Evolutionary conservation across 1,140 invertebrate species (phyloP).

Genomic region (Eumeta japonica): DNA sequence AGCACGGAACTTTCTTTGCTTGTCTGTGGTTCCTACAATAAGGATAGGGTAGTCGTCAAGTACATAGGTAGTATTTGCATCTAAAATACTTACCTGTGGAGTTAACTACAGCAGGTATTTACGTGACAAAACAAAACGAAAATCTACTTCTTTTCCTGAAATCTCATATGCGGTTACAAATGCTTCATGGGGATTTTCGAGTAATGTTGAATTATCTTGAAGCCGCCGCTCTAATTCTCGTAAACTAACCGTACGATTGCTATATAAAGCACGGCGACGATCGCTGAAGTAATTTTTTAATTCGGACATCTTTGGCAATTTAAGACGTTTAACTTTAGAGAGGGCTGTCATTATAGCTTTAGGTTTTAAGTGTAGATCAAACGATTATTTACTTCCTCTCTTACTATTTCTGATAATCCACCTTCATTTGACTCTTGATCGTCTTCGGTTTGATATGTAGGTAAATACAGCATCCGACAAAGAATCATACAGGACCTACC

Average conservation of each 20-base stretch:
- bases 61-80: slow-evolving; percentile 19
- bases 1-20: slow-evolving; percentile 12
- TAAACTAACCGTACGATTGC: slow-evolving; percentile 7
- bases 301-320: slow-evolving; percentile 10
- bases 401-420: slow-evolving; percentile 7
- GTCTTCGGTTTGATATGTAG: background rate
- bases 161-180: slow-evolving; percentile 12
- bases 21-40: slow-evolving; percentile 17
- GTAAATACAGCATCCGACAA: slow-evolving; percentile 2
- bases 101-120: slow-evolving; percentile 11
- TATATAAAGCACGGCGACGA: slow-evolving; percentile 5
- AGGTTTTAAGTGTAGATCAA: slow-evolving; percentile 6
- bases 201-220: slow-evolving; percentile 7
- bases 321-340: slow-evolving; percentile 5
- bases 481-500: slow-evolving; percentile 4
- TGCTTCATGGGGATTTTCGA: slow-evolving; percentile 8
- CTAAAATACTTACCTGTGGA: slow-evolving; percentile 6
- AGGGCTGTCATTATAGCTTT: slow-evolving; percentile 9
- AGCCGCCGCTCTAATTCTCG: slow-evolving; percentile 11
- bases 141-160: slow-evolving; percentile 5
- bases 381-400: slow-evolving; percentile 10
- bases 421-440: slow-evolving; percentile 1
- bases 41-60: slow-evolving; percentile 16
- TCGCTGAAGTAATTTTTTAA: slow-evolving; percentile 12
- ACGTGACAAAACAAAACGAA: slow-evolving; percentile 13